Evolutionary conservation across 2,797 vertebrate species (phyloP).

Genomic region (Gobio occitaniae): DNA sequence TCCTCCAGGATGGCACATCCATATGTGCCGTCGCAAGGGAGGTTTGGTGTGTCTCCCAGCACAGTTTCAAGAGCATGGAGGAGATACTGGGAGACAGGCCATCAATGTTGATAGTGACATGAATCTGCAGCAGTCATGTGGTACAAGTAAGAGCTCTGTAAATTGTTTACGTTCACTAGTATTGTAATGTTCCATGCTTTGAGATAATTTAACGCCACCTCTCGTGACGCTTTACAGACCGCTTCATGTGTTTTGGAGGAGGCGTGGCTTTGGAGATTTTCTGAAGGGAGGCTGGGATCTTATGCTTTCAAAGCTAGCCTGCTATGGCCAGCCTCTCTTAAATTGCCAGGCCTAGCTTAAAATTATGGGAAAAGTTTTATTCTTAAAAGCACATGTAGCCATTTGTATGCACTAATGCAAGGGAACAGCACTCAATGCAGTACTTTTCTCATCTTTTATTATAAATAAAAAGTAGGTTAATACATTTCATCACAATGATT

Average conservation of each 20-base stretch:
- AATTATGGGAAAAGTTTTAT: background rate
- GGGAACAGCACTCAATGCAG: background rate
- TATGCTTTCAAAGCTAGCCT: background rate
- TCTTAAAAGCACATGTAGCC: background rate
- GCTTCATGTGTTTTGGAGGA: background rate
- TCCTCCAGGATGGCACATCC: no score
- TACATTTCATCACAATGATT: slow-evolving; percentile 48
- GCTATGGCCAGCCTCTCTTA: background rate
- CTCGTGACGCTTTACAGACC: no score
- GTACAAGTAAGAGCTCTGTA: no score
- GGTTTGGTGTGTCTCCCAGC: no score
- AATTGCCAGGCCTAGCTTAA: background rate
- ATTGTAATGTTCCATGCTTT: background rate
- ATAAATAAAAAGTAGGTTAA: slow-evolving; percentile 44
- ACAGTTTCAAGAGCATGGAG: no score
- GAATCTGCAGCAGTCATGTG: no score
- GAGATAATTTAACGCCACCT: background rate
- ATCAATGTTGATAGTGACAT: no score
- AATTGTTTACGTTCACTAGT: no score
- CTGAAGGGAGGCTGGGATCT: background rate
- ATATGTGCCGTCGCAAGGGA: no score
- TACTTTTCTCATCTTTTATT: slow-evolving; percentile 55
- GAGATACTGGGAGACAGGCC: no score
- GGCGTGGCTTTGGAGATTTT: no score
- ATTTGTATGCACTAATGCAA: background rate